Conservation (phyloP, 2,797 vertebrate genomes). For the Gadopsis marmoratus region DNA sequence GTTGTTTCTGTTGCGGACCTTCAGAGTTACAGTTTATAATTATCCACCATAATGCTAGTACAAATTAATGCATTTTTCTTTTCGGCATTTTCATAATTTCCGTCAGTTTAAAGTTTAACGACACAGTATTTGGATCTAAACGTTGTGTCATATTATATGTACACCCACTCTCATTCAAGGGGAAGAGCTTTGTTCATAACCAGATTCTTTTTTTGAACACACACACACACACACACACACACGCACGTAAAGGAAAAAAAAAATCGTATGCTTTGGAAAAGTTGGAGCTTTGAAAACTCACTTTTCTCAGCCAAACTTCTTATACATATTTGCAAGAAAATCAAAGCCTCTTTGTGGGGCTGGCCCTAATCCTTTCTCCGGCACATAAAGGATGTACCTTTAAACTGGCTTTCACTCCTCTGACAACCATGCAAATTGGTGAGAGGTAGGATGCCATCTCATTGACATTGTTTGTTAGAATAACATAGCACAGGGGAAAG, state of each 20-base stretch:
- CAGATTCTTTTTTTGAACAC: conserved; percentile 30
- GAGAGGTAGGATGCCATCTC: conserved; percentile 89
- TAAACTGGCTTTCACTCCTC: conserved; percentile 88
- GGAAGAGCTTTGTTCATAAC: conserved; percentile 39
- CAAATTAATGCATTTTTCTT: neutral
- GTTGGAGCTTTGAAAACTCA: conserved; percentile 85
- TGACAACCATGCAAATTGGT: conserved; percentile 91
- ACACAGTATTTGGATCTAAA: neutral
- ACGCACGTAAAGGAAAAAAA: conserved; percentile 14
- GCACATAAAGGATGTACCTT: conserved; percentile 91
- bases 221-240: conserved; percentile 14
- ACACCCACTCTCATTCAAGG: neutral
- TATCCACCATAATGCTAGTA: neutral
- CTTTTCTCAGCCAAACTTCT: conserved; percentile 85
- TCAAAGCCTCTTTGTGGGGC: conserved; percentile 89
- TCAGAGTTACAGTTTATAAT: neutral
- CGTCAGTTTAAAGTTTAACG: conserved; percentile 8
- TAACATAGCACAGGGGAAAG: conserved; percentile 86
- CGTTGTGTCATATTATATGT: conserved; percentile 16
- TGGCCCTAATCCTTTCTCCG: conserved; percentile 88
- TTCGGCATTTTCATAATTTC: neutral
- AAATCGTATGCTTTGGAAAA: conserved; percentile 69
- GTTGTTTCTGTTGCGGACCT: neutral
- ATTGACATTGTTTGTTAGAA: conserved; percentile 89
- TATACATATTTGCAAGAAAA: conserved; percentile 87